These are phyloP conservation scores for Armadillidium nasatum DNA, from an alignment of 1,140 invertebrate species.

Conservation along the genomic window DNA sequence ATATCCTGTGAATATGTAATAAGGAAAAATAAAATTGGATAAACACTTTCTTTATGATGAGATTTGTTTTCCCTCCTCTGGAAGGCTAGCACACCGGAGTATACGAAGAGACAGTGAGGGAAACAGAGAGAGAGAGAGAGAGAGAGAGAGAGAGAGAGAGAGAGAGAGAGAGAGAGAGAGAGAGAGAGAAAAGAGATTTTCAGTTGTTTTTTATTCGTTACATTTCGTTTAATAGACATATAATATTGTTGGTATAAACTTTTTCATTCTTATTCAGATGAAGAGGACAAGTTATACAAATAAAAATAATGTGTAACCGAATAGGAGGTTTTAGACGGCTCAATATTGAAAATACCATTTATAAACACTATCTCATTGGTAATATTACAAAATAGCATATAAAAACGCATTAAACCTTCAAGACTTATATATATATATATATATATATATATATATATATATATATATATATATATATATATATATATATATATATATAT, in stretches of 20 bases:
- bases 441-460: slow-evolving; percentile 16
- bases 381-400: no score
- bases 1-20: slow-evolving; percentile 13
- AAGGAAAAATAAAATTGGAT: slow-evolving; percentile 12
- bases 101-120: no score
- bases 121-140: no score
- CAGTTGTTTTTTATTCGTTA: not conserved
- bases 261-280: not conserved
- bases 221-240: slow-evolving; percentile 8
- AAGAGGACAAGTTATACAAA: not conserved
- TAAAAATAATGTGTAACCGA: not conserved
- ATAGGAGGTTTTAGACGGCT: not conserved
- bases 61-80: slow-evolving; percentile 2
- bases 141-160: no score
- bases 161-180: no score
- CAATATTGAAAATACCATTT: slow-evolving; percentile 12
- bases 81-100: not conserved
- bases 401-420: no score
- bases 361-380: not conserved
- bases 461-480: slow-evolving; percentile 20
- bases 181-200: not conserved
- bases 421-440: not conserved
- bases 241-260: slow-evolving; percentile 2
- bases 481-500: slow-evolving; percentile 19
- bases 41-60: slow-evolving; percentile 13